Evolutionary conservation across 2,888 invertebrate genomes (phyloP).

Genomic region (Coremacera marginata): DNA sequence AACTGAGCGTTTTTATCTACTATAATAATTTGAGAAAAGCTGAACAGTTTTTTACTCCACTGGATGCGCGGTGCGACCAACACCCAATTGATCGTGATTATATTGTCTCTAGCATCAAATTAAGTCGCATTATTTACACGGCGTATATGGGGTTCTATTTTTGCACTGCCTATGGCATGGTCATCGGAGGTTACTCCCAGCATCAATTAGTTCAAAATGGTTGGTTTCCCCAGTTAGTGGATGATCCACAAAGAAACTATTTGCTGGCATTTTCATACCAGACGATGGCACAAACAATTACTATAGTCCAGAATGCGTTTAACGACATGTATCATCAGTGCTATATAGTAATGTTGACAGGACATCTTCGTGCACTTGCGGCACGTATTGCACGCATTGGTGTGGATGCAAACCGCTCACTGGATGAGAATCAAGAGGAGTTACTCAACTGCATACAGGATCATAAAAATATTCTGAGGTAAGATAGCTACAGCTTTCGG

Average conservation of each 20-base stretch:
- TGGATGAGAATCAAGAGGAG: constrained; percentile 48
- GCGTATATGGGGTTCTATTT: constrained; percentile 43
- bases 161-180: constrained; percentile 40
- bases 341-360: constrained; percentile 49
- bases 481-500: constrained; percentile 30
- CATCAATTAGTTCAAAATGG: constrained; percentile 45
- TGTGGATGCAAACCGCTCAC: constrained; percentile 18
- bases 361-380: constrained; percentile 47
- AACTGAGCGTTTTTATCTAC: constrained; percentile 38
- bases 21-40: constrained; percentile 32
- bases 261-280: constrained; percentile 44
- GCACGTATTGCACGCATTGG: constrained; percentile 51
- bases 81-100: constrained; percentile 40
- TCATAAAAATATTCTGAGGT: constrained; percentile 51
- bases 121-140: constrained; percentile 38
- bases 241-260: constrained; percentile 39
- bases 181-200: constrained; percentile 42
- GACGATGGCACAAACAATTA: constrained; percentile 24
- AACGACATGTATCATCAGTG: constrained; percentile 49
- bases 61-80: constrained; percentile 47
- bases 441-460: constrained; percentile 50
- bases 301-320: constrained; percentile 44
- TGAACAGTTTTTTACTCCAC: constrained; percentile 28
- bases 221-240: constrained; percentile 49
- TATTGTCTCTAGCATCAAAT: constrained; percentile 43